phyloP scores from a whole-genome alignment of 2,888 invertebrate genomes.

The Agriopis aurantiaria region DNA sequence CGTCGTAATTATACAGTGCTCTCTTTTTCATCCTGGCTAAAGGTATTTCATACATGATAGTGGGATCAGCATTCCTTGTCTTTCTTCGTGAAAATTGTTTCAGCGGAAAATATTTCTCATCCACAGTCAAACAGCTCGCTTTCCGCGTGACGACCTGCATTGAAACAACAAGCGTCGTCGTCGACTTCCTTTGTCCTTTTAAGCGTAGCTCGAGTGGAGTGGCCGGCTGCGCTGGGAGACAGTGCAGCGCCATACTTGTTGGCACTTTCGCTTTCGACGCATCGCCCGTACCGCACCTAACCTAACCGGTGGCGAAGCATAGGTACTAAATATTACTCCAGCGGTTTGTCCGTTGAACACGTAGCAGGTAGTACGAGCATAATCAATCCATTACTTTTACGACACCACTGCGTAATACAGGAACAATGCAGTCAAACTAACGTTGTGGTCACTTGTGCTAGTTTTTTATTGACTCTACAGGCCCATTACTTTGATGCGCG shows the following conservation, averaged over 20 bases:
- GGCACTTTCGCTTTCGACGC: slow-evolving; percentile 77
- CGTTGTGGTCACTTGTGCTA: slow-evolving; percentile 34
- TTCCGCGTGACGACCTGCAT: slow-evolving; percentile 35
- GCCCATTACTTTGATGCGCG: slow-evolving; percentile 3
- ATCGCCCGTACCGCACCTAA: slow-evolving; percentile 53
- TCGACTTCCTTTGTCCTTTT: slow-evolving; percentile 65
- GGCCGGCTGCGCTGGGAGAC: slow-evolving; percentile 45
- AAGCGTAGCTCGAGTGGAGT: slow-evolving; percentile 53
- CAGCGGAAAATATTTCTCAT: slow-evolving; percentile 16
- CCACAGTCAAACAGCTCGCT: slow-evolving; percentile 24
- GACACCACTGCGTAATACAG: slow-evolving; percentile 47
- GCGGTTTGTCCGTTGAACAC: slow-evolving; percentile 42
- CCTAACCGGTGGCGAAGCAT: slow-evolving; percentile 29
- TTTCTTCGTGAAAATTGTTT: background rate
- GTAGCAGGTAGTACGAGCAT: slow-evolving; percentile 42
- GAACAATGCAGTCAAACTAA: slow-evolving; percentile 46
- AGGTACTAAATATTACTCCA: slow-evolving; percentile 5
- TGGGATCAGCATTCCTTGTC: background rate
- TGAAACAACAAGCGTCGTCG: slow-evolving; percentile 49
- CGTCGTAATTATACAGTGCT: background rate
- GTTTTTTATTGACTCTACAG: slow-evolving; percentile 27
- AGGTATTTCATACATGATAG: background rate
- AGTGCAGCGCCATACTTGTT: slow-evolving; percentile 58
- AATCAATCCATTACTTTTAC: slow-evolving; percentile 51
- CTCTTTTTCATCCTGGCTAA: background rate